Conservation (phyloP, 2,797 vertebrate genomes). For the Eulemur albifrons region DNA sequence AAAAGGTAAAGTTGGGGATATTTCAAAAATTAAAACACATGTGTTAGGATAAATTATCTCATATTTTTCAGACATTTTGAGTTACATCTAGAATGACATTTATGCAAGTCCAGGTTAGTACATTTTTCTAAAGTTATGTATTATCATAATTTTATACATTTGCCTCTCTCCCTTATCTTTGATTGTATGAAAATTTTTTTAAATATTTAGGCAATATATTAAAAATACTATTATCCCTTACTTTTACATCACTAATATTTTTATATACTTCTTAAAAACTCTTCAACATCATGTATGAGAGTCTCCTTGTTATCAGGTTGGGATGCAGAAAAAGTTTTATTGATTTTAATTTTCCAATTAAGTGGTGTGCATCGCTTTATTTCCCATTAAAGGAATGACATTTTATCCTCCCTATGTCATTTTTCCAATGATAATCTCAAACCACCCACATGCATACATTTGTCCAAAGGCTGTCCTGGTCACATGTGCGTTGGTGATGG, state of each 20-base stretch:
- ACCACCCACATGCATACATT: background rate
- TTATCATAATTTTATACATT: background rate
- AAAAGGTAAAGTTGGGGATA: background rate
- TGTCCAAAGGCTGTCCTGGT: background rate
- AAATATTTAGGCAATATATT: background rate
- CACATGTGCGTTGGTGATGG: background rate
- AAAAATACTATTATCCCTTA: background rate
- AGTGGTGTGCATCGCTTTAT: background rate
- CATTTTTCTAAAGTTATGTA: background rate
- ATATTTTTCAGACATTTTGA: constrained; percentile 3
- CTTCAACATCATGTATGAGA: background rate
- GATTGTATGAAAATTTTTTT: background rate
- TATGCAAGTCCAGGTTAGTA: background rate
- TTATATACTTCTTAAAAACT: background rate
- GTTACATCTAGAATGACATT: background rate
- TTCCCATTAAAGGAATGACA: background rate
- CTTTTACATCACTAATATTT: background rate
- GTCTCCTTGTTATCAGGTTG: background rate
- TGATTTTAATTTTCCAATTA: background rate
- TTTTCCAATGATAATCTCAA: background rate
- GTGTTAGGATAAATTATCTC: background rate
- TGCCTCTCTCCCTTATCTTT: background rate
- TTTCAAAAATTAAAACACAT: constrained; percentile 53
- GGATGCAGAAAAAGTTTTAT: background rate
- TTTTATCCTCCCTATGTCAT: background rate